Conservation (phyloP, 2,113 vertebrate species). For the Saguinus midas region DNA sequence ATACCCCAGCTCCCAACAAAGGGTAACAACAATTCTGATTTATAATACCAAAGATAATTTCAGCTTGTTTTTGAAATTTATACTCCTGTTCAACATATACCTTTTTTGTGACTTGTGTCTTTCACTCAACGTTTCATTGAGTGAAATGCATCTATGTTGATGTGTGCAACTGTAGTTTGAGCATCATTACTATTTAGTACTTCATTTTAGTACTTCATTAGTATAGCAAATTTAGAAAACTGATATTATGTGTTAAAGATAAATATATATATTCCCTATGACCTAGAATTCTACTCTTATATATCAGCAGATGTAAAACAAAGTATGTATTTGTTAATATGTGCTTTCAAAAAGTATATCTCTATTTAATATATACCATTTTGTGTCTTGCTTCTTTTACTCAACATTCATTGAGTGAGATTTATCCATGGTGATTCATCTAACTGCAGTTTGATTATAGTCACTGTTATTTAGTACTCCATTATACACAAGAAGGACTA, state of each 20-base stretch:
- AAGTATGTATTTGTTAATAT: too few species aligned
- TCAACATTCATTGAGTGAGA: neutral
- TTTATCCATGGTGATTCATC: neutral
- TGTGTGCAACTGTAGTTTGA: neutral
- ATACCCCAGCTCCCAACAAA: neutral
- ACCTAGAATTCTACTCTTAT: neutral
- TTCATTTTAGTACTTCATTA: neutral
- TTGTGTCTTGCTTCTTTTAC: neutral
- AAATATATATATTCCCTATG: neutral
- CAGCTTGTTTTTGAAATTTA: neutral
- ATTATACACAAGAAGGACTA: neutral
- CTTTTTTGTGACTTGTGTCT: neutral
- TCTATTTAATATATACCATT: neutral
- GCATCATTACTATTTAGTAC: neutral
- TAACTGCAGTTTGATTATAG: neutral
- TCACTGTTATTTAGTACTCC: neutral
- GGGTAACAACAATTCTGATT: neutral
- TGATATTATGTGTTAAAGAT: neutral
- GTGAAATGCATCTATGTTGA: neutral
- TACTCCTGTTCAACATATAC: neutral
- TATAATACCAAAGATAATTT: neutral
- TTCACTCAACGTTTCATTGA: neutral
- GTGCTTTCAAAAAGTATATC: neutral
- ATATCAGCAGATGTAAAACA: neutral
- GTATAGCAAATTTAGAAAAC: neutral